Percentiles rank a stretch among this genome's conserved stretches.
phyloP scores from a whole-genome alignment of 2,113 vertebrate species.

The Saccopteryx bilineata region DNA sequence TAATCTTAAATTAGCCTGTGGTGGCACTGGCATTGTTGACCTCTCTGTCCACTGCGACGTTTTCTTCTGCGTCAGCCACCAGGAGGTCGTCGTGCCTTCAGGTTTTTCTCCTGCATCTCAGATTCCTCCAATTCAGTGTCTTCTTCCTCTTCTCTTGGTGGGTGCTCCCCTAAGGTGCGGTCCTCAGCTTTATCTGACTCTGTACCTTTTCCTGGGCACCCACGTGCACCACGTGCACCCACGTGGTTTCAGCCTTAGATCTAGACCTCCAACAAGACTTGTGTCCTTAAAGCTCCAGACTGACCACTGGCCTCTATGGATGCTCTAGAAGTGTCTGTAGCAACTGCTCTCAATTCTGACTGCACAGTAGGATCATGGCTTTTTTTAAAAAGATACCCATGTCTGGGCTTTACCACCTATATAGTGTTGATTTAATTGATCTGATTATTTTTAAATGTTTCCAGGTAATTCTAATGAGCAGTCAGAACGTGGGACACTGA shows the following conservation, averaged over 20 bases:
- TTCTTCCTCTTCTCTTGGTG: not conserved
- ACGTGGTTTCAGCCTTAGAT: not conserved
- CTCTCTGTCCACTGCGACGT: not conserved
- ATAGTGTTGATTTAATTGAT: not conserved
- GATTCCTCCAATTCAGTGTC: not conserved
- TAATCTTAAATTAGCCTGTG: not conserved
- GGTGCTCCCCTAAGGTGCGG: not conserved
- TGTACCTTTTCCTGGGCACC: not conserved
- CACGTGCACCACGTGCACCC: fast-evolving
- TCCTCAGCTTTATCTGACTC: not conserved
- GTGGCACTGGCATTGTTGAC: not conserved
- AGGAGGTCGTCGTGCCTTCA: not conserved
- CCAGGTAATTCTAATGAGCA: conserved; percentile 6
- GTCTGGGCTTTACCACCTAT: not conserved
- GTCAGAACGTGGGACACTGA: not conserved
- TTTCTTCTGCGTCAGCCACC: not conserved
- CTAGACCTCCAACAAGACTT: not conserved
- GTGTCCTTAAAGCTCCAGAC: not conserved
- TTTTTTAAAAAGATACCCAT: not conserved
- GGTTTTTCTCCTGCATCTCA: not conserved
- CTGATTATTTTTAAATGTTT: conserved; percentile 2
- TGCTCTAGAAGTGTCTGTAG: not conserved
- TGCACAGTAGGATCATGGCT: not conserved
- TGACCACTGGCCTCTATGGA: not conserved
- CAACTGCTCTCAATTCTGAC: not conserved